These are phyloP conservation scores for Ivindomyrus marchei DNA, from an alignment of 2,113 vertebrate genomes.

Conservation along the genomic window DNA sequence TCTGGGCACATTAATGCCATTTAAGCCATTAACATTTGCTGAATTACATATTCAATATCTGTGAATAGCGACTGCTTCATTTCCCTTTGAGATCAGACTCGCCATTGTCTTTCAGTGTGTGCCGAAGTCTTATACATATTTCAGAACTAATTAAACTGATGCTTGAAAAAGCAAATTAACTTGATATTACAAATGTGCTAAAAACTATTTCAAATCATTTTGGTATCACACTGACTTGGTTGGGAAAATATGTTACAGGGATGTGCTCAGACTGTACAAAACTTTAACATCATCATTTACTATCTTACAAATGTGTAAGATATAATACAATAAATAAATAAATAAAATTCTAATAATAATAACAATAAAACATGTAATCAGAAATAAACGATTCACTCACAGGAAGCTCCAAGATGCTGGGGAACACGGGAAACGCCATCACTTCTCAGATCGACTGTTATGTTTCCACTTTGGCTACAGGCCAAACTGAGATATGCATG, in stretches of 20 bases:
- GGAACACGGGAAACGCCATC: fast-evolving
- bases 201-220: not conserved
- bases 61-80: not conserved
- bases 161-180: not conserved
- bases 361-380: not conserved
- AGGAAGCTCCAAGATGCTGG: not conserved
- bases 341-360: not conserved
- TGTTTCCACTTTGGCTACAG: not conserved
- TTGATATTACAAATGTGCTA: not conserved
- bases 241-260: not conserved
- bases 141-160: conserved; percentile 4
- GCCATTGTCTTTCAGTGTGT: not conserved
- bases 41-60: not conserved
- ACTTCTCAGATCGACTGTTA: not conserved
- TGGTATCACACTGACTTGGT: not conserved
- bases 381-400: not conserved
- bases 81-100: not conserved
- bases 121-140: not conserved
- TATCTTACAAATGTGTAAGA: not conserved
- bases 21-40: not conserved
- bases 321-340: too few relatives aligned
- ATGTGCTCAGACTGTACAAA: not conserved
- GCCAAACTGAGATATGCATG: not conserved
- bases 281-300: not conserved
- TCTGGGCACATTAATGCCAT: not conserved